Base-by-base conservation (phyloP, 2,797 vertebrate species). In the Bothrops alternatus region DNA sequence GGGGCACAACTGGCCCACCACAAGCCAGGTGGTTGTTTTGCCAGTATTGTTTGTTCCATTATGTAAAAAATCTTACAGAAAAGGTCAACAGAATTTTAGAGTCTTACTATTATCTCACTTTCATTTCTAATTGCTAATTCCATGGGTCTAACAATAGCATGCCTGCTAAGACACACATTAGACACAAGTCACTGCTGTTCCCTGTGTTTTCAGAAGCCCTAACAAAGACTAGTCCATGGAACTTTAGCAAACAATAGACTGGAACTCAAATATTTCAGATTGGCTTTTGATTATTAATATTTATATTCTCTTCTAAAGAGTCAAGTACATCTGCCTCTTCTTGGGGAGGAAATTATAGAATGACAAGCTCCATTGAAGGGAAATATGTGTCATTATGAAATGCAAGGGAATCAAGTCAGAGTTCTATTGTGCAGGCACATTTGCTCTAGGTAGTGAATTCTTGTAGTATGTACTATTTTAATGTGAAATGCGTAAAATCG, bases 361-460 rank as follows among this genome's bases (percentile, higher is more conserved):
- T 93, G 95, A 94, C 85, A 82, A 90, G 93, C 96, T 95, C 93
- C 94, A 90, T n/a, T n/a, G 56, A 94, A 92, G 96, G 94, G 92
- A 92, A 95, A 92, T 93, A 88, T 56, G 90, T 93, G 95, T 94
- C 95, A 94, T 96, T 95, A 94, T 91, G 94, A 96, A 96, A 95
- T 89, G 89, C 90, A 87, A 92, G 92, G 91, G 93, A 95, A 92
- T 94, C 90, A 89, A 87, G 73, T 88, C 92, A 61, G 93, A 95
- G 96, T 96, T 96, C 94, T 96, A 95, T 96, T 96, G 94, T 96
- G 95, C 94, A 96, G 94, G 95, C 93, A 37, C 93, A 94, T 94
- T 95, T 95, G 93, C 94, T 95, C 96, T 96, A 93, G 93, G 95
- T 90, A 94, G 90, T 94, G 92, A 96, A 95, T 93, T 63, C 89